Conservation (phyloP, 37 sponge, comb jelly and placozoan genomes). For the Tethya wilhelma region DNA sequence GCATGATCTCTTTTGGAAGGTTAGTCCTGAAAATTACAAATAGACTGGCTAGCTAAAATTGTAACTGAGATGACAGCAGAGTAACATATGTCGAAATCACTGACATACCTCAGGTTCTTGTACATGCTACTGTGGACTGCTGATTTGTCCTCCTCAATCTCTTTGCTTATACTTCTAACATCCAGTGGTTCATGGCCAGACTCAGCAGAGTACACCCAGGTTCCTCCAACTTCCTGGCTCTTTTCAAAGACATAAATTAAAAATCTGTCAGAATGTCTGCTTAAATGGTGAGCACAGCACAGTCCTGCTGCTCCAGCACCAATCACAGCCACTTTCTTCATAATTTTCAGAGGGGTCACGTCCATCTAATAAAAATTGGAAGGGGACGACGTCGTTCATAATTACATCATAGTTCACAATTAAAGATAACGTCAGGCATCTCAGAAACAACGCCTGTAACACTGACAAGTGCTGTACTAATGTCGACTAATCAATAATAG, state of each 20-base stretch:
- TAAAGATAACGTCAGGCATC: too few species aligned
- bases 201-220: slow-evolving; percentile 75
- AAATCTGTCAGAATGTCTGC: slow-evolving; percentile 6
- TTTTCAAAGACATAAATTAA: slow-evolving; percentile 56
- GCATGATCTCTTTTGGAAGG: slow-evolving; percentile 81
- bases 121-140: slow-evolving; percentile 29
- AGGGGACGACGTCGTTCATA: too few species aligned
- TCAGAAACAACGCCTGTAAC: too few species aligned
- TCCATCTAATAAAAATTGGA: too few species aligned
- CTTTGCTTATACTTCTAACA: background rate
- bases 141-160: background rate
- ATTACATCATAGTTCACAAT: too few species aligned
- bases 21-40: slow-evolving; percentile 83
- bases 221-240: slow-evolving; percentile 51
- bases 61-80: too few species aligned
- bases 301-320: slow-evolving; percentile 81
- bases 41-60: too few species aligned
- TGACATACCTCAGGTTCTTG: slow-evolving; percentile 34
- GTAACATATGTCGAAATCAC: too few species aligned
- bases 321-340: slow-evolving; percentile 61
- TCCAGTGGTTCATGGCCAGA: background rate
- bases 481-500: too few species aligned
- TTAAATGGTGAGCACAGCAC: slow-evolving; percentile 55
- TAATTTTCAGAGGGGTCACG: too few species aligned
- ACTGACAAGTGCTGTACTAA: too few species aligned